Percentiles rank a stretch among this genome's conserved stretches.
phyloP scores from a whole-genome alignment of 2,797 vertebrate genomes.

The Ctenopoma kingsleyae region DNA sequence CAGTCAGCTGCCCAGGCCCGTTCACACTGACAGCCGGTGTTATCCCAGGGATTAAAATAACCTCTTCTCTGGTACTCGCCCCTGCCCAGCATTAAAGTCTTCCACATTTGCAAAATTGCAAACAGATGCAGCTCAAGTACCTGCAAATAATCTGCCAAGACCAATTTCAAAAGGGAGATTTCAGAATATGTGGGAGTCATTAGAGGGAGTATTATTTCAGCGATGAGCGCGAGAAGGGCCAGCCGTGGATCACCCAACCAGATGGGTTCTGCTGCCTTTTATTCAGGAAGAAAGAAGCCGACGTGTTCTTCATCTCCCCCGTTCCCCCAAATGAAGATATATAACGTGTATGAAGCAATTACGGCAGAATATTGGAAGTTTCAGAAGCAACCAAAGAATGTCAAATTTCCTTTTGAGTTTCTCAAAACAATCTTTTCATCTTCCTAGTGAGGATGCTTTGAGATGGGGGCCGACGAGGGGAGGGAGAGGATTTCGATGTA shows the following conservation, averaged over 20 bases:
- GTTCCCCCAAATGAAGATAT: constrained; percentile 91
- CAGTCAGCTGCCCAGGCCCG: constrained; percentile 48
- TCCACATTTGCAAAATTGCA: constrained; percentile 99
- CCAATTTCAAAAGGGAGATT: constrained; percentile 99
- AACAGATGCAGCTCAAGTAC: constrained; percentile 99
- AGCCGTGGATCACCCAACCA: constrained; percentile 97
- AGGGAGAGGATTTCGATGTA: constrained; percentile 48
- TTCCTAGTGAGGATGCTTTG: constrained; percentile 71
- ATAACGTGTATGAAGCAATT: constrained; percentile 97
- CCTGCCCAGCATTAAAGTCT: constrained; percentile 94
- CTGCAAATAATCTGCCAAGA: constrained; percentile 99
- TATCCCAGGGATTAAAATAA: constrained; percentile 97
- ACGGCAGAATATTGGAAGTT: constrained; percentile 94
- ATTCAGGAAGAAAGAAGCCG: constrained; percentile 87
- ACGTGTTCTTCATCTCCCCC: constrained; percentile 88
- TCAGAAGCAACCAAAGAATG: constrained; percentile 97
- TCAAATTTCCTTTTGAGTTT: constrained; percentile 93
- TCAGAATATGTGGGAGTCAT: constrained; percentile 99
- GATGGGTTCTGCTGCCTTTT: constrained; percentile 99
- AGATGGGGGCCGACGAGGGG: constrained; percentile 45
- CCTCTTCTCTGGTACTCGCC: constrained; percentile 79
- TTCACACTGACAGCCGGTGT: constrained; percentile 92
- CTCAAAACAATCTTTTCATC: constrained; percentile 85
- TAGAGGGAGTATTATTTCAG: constrained; percentile 99
- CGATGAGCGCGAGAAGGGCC: constrained; percentile 93